Conservation (phyloP, 2,888 invertebrate genomes). For the Mechanitis messenoides region DNA sequence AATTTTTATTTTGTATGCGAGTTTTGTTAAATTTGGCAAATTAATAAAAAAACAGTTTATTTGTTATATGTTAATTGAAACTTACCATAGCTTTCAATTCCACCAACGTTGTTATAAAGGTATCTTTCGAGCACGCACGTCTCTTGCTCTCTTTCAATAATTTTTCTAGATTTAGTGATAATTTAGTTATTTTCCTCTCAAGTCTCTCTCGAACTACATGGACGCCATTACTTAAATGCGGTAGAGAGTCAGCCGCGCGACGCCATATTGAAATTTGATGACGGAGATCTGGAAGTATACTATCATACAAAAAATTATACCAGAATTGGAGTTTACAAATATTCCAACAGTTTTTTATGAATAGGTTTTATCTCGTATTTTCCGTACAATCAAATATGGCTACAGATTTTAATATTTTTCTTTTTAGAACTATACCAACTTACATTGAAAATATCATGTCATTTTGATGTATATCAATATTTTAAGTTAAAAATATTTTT, state of each 20-base stretch:
- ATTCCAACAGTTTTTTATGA: no score
- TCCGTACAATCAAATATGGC: no score
- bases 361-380: no score
- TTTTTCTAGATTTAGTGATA: slow-evolving; percentile 77
- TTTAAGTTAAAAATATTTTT: no score
- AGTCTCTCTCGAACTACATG: slow-evolving; percentile 83
- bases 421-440: no score
- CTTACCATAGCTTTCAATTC: slow-evolving; percentile 79
- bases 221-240: slow-evolving; percentile 86
- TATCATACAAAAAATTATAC: no score
- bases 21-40: not conserved
- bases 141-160: slow-evolving; percentile 65
- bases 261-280: slow-evolving; percentile 90
- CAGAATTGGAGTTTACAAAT: no score
- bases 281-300: slow-evolving; percentile 76
- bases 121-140: slow-evolving; percentile 47
- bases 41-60: not conserved
- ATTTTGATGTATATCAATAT: no score
- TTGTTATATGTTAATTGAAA: not conserved
- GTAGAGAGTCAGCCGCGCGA: slow-evolving; percentile 82
- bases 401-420: no score
- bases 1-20: not conserved
- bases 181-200: slow-evolving; percentile 79
- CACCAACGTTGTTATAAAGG: slow-evolving; percentile 79
- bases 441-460: no score